Conservation (phyloP, 2,113 vertebrate genomes). For the Hippocampus comes region DNA sequence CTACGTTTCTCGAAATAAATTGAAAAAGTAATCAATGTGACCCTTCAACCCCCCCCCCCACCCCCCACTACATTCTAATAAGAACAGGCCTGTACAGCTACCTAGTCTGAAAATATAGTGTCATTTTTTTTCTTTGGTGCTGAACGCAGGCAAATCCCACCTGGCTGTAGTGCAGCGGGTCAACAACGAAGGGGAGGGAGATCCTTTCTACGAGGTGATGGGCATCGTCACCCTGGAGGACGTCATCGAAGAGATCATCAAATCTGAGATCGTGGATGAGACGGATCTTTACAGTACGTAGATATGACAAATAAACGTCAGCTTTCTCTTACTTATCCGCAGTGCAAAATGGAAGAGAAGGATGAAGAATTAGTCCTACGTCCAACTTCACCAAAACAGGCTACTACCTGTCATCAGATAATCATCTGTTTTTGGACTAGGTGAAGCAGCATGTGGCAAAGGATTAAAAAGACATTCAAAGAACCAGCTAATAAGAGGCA, state of each 20-base stretch:
- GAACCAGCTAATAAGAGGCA: too few species aligned
- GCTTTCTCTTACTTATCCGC: not conserved
- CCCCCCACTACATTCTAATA: not conserved
- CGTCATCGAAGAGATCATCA: constrained; percentile 79
- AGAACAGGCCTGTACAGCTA: not conserved
- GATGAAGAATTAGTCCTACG: too few species aligned
- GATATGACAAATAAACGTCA: constrained; percentile 46
- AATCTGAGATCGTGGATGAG: constrained; percentile 96
- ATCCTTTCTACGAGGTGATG: constrained; percentile 78
- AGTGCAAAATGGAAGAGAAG: too few species aligned
- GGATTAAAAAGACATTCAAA: too few species aligned
- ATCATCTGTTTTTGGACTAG: too few species aligned
- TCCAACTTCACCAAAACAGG: too few species aligned
- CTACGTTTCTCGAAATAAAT: not conserved
- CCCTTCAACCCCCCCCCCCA: too few species aligned
- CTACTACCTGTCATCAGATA: too few species aligned
- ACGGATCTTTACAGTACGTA: constrained; percentile 94
- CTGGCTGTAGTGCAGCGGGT: constrained; percentile 79
- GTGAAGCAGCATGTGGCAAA: not conserved
- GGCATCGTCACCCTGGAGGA: constrained; percentile 77
- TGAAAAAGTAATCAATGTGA: not conserved
- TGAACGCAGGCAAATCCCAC: constrained; percentile 70
- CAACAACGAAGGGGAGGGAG: constrained; percentile 75
- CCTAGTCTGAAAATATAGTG: not conserved
- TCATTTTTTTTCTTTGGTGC: not conserved